Conservation (phyloP, 2,113 vertebrate genomes). For the Hyla sarda region DNA sequence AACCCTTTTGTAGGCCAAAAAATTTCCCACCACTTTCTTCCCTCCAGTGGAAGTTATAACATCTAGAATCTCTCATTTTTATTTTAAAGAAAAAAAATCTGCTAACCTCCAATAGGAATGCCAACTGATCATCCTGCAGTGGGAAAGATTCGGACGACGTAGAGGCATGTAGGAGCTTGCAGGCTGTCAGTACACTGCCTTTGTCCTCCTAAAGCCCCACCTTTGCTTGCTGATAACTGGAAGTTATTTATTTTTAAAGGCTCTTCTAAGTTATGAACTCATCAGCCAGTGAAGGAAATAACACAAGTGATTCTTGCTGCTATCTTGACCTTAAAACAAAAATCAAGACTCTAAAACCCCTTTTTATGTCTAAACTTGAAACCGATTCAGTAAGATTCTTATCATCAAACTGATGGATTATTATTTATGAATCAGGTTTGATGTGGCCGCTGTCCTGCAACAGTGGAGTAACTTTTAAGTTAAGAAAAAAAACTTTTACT, state of each 20-base stretch:
- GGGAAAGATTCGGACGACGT: constrained; percentile 80
- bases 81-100: constrained; percentile 70
- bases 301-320: constrained; percentile 95
- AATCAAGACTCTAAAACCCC: constrained; percentile 88
- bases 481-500: constrained; percentile 95
- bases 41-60: constrained; percentile 84
- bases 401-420: constrained; percentile 87
- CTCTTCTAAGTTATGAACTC: constrained; percentile 91
- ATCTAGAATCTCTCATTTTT: constrained; percentile 83
- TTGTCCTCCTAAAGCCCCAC: constrained; percentile 78
- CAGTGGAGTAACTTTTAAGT: constrained; percentile 99
- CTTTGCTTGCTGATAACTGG: constrained; percentile 93
- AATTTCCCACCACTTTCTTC: constrained; percentile 78
- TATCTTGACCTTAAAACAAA: constrained; percentile 81
- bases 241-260: constrained; percentile 95
- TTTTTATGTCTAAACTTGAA: constrained; percentile 88
- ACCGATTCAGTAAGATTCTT: constrained; percentile 82
- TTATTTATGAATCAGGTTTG: constrained; percentile 98
- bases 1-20: constrained; percentile 78
- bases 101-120: constrained; percentile 92
- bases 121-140: constrained; percentile 92
- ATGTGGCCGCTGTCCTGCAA: constrained; percentile 86
- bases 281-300: constrained; percentile 95
- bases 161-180: constrained; percentile 79
- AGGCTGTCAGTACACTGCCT: constrained; percentile 76